These are phyloP conservation scores for Microctenopoma steveboyesi DNA, from an alignment of 2,797 vertebrate species.

Conservation along the genomic window DNA sequence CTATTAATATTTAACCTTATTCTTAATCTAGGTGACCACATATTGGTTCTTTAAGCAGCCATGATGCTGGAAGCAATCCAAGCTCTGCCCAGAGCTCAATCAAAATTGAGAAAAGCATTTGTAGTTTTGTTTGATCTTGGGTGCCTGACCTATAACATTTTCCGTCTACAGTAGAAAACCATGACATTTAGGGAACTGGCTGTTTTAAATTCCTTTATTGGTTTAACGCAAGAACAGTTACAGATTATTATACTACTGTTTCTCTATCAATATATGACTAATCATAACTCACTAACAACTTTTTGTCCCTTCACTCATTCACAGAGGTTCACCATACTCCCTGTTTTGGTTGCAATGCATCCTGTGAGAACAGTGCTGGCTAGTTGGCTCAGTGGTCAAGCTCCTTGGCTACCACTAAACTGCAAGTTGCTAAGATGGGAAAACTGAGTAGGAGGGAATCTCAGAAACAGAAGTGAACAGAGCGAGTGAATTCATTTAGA, in stretches of 20 bases:
- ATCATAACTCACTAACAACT: neutral
- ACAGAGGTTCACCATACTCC: constrained; percentile 29
- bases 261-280: neutral
- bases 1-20: neutral
- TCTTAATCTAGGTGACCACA: too few relatives aligned
- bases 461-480: constrained; percentile 51
- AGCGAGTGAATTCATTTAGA: constrained; percentile 46
- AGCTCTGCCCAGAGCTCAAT: neutral
- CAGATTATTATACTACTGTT: neutral
- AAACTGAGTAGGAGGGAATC: constrained; percentile 75
- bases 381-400: constrained; percentile 64
- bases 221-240: constrained; percentile 6
- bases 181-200: constrained; percentile 3
- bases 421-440: constrained; percentile 82
- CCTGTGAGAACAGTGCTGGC: constrained; percentile 61
- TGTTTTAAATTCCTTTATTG: constrained; percentile 12
- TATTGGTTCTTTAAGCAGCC: too few relatives aligned
- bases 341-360: constrained; percentile 14
- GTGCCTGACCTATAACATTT: neutral
- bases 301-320: constrained; percentile 10
- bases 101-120: neutral
- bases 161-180: constrained; percentile 1
- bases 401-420: constrained; percentile 59
- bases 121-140: neutral
- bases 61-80: too few relatives aligned